These are phyloP conservation scores for Darevskia mixta DNA, from an alignment of 2,797 vertebrate genomes.

Conservation along the genomic window DNA sequence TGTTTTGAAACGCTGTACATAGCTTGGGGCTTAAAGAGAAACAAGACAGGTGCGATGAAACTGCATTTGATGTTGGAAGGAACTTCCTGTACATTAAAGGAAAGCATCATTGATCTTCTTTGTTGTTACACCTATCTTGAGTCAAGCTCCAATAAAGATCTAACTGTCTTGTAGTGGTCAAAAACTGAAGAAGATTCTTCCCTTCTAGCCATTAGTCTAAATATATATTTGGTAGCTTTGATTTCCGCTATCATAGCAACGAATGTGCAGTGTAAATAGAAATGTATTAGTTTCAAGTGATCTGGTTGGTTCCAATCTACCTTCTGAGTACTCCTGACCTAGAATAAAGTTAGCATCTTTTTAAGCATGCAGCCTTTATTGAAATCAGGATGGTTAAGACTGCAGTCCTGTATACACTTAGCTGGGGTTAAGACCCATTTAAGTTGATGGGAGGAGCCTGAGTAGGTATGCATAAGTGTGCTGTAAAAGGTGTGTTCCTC, in stretches of 20 bases:
- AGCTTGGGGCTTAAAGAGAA: neutral
- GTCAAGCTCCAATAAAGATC: neutral
- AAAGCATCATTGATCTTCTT: neutral
- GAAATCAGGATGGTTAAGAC: neutral
- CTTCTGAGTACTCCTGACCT: no score
- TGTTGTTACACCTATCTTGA: neutral
- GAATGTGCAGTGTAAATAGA: neutral
- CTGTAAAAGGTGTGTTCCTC: neutral
- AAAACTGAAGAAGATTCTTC: neutral
- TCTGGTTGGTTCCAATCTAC: neutral
- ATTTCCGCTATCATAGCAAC: neutral
- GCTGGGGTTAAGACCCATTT: neutral
- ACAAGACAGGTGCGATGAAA: neutral
- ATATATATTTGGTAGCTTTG: neutral
- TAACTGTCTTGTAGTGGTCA: neutral
- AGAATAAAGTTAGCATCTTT: neutral
- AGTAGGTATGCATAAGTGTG: neutral
- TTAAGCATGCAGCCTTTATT: neutral
- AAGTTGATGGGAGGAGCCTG: neutral
- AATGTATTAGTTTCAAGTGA: neutral
- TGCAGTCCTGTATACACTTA: neutral
- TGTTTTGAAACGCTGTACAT: conserved; percentile 6
- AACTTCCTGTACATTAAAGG: neutral
- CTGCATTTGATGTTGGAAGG: neutral
- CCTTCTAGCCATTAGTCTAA: neutral